These are phyloP conservation scores for Coelopa pilipes DNA, from an alignment of 2,888 invertebrate species.

Conservation along the genomic window DNA sequence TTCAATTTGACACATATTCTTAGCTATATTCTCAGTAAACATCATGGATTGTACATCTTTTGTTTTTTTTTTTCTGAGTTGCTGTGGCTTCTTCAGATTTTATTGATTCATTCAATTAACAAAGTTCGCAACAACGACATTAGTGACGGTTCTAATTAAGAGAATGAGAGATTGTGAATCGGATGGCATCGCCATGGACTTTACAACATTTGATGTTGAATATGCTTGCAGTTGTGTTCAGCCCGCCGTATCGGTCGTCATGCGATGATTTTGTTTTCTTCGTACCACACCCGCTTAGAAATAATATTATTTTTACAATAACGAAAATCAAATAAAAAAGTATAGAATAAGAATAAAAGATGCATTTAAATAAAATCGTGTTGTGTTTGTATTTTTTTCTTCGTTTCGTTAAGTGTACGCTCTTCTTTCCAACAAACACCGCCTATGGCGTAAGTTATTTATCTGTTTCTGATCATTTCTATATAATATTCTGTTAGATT, in stretches of 20 bases:
- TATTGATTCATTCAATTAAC: background rate
- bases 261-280: constrained; percentile 1
- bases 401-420: constrained; percentile 22
- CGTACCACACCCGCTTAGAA: background rate
- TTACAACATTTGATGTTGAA: too few species aligned
- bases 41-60: too few species aligned
- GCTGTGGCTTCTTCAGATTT: background rate
- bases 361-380: background rate
- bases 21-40: too few species aligned
- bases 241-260: background rate
- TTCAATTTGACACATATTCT: too few species aligned
- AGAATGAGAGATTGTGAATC: too few species aligned
- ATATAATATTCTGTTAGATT: constrained; percentile 66
- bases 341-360: background rate
- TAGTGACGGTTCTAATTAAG: too few species aligned
- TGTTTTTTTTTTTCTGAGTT: too few species aligned
- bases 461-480: background rate
- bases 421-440: constrained; percentile 54
- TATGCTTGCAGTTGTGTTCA: constrained; percentile 2
- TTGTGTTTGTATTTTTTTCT: background rate
- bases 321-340: background rate
- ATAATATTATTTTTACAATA: background rate
- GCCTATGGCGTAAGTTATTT: constrained; percentile 55
- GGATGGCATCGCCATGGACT: too few species aligned
- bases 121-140: background rate